Evolutionary conservation across 2,888 invertebrate species (phyloP), one percentile per base, ranked within the genome.

Genomic region (Clistopyga incitator): DNA sequence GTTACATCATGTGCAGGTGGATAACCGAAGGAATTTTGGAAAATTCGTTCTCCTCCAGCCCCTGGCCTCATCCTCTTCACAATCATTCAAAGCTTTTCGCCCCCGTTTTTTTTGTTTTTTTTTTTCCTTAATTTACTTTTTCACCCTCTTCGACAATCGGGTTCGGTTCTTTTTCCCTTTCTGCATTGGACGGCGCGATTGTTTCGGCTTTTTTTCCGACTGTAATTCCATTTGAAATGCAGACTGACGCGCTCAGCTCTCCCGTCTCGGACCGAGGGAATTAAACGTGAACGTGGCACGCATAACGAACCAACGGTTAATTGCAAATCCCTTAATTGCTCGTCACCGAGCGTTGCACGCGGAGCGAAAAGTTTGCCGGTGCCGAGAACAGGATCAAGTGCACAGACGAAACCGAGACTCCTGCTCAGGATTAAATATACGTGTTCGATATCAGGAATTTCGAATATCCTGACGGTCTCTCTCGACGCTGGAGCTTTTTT

Each of bases 1-100:
- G 78, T 91, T 95, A 89, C 95, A 95, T 91, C 95, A 92, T 90
- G 92, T 92, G 89, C 92, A 93, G 92, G 93, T 92, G 85, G n/a
- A 34, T 6, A 45, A 18, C 4, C 10, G 15, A 54, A 25, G 2
- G 3, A 72, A 18, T 68, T 34, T 29, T 13, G n/a, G 8, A 81
- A 42, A 64, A 64, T 42, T 42, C 0, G 38, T n/a, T 42, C 38
- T 18, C 18, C 20, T 64, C 64, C 10, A 2, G 8, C n/a, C 15
- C 29, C 13, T n/a, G 6, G 15, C 15, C 25, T 59, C 15, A 29
- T 59, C 6, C 59, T 3, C 29, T n/a, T 15, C 6, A 25, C 29
- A 2, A 59, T 70, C 15, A n/a, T 50, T 47, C 29, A 3, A 34
- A 34, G 38, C 38, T 38, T 38, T 38, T 38, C 10, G 0, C 10